Base-by-base conservation (phyloP, 1,140 invertebrate species). In the Temnothorax longispinosus region DNA sequence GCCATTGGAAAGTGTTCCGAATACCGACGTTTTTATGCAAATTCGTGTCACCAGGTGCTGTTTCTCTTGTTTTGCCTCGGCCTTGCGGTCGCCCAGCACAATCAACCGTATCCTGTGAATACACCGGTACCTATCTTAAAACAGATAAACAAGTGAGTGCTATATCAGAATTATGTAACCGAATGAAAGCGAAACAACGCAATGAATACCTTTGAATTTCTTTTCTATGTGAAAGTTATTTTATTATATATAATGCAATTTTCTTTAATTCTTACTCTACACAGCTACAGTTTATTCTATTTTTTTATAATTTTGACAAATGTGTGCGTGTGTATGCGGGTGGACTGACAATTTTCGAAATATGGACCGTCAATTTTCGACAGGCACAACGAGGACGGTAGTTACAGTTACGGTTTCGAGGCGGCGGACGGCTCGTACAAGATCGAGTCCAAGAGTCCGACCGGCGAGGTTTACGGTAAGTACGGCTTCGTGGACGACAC, bases 351-450 rank as follows among this genome's bases (percentile, higher is more conserved):
- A 47, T 81, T 69, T 13, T n/a, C 7, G n/a, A 2, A 41, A 77
- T 50, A 15, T 77, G 11, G 4, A 41, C 52, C 32, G 5, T 41
- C 32, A 8, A 56, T 52, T n/a, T 65, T 0, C 2, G 32, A 96
- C 94, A 96, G 96, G 85, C 97, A 98, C 93, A 98, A 98, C 92
- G 97, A 98, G 72, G 98, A 98, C 88, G 98, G 98, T 0, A 98
- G 97, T 27, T 98, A 98, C 94, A 98, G 97, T 89, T 98, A 97
- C 92, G 98, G 98, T 0, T 99, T 98, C 93, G 98, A 99, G 94
- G 98, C 96, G 0, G 98, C 98, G 0, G 98, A 99, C 92, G 98
- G 98, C n/a, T 97, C 97, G 41, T 98, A 98, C 96, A 99, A 99
- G 94, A 98, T 99, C 84, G 98, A 99, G 94, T 98, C 98, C 0